Evolutionary conservation across 1,140 invertebrate genomes (phyloP).

Genomic region (Drosophila punjabiensis): DNA sequence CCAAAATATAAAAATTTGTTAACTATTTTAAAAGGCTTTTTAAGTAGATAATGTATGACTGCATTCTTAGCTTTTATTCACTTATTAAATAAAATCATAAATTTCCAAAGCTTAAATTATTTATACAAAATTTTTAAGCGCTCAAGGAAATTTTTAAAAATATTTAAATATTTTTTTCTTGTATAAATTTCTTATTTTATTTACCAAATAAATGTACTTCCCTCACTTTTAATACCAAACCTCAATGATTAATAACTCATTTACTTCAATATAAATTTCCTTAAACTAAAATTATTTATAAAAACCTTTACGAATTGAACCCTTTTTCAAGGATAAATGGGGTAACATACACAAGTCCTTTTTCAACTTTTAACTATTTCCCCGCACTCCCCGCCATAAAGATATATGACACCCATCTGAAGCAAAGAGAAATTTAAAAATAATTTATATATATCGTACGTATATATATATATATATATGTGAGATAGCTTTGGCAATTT

Average conservation of each 20-base stretch:
- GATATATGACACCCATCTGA: conserved; percentile 26
- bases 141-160: neutral
- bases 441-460: conserved; percentile 8
- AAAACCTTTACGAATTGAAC: neutral
- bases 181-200: neutral
- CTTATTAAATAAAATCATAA: too few relatives aligned
- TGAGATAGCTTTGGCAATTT: conserved; percentile 27
- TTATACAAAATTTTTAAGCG: too few relatives aligned
- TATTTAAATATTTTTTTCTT: neutral
- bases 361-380: neutral
- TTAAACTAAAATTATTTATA: neutral
- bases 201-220: neutral
- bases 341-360: neutral
- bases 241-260: neutral
- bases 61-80: too few relatives aligned
- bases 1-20: too few relatives aligned
- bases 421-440: conserved; percentile 12
- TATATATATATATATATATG: neutral
- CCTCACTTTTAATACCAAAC: neutral
- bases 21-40: too few relatives aligned
- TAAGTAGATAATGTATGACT: too few relatives aligned
- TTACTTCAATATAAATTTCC: neutral
- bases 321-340: conserved; percentile 3
- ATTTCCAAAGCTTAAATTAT: too few relatives aligned
- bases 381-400: neutral